Evolutionary conservation across 2,888 invertebrate genomes (phyloP).

Genomic region (Fragum fragum): DNA sequence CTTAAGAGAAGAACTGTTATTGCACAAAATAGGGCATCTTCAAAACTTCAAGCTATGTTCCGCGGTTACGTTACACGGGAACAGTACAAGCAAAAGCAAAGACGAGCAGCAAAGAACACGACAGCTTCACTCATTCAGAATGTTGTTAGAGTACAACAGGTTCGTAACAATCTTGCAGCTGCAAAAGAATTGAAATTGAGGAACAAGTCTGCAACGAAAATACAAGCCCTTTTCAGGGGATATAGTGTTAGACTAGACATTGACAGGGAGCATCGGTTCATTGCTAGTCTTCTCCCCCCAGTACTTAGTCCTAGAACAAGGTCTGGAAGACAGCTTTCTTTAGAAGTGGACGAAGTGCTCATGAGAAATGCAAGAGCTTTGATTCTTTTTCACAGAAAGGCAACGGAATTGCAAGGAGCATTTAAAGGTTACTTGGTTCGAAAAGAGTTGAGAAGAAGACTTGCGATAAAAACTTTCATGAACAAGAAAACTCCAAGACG

Average conservation of each 20-base stretch:
- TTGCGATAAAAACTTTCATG: slow-evolving; percentile 36
- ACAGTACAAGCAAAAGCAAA: neutral
- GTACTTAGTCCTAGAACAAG: slow-evolving; percentile 46
- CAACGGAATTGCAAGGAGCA: slow-evolving; percentile 56
- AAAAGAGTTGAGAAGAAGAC: slow-evolving; percentile 37
- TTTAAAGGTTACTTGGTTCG: slow-evolving; percentile 49
- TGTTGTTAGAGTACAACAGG: slow-evolving; percentile 43
- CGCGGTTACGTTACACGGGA: slow-evolving; percentile 19
- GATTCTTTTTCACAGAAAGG: slow-evolving; percentile 57
- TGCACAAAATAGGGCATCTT: neutral
- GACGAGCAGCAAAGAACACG: neutral
- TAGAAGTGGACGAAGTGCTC: slow-evolving; percentile 51
- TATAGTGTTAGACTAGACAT: slow-evolving; percentile 46
- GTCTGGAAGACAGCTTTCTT: slow-evolving; percentile 43
- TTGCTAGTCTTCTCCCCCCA: slow-evolving; percentile 54
- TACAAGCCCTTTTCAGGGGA: slow-evolving; percentile 59
- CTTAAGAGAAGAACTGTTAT: neutral
- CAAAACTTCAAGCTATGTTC: slow-evolving; percentile 27
- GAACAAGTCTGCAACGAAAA: slow-evolving; percentile 50
- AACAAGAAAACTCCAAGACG: slow-evolving; percentile 45
- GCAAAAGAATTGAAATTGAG: slow-evolving; percentile 12
- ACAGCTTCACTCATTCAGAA: slow-evolving; percentile 48
- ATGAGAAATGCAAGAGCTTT: slow-evolving; percentile 56
- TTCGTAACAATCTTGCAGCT: slow-evolving; percentile 20
- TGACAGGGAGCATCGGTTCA: slow-evolving; percentile 39